Percentiles rank a stretch among this genome's conserved stretches.
Evolutionary conservation across 2,797 vertebrate species (phyloP).

Genomic region (Ara ararauna): DNA sequence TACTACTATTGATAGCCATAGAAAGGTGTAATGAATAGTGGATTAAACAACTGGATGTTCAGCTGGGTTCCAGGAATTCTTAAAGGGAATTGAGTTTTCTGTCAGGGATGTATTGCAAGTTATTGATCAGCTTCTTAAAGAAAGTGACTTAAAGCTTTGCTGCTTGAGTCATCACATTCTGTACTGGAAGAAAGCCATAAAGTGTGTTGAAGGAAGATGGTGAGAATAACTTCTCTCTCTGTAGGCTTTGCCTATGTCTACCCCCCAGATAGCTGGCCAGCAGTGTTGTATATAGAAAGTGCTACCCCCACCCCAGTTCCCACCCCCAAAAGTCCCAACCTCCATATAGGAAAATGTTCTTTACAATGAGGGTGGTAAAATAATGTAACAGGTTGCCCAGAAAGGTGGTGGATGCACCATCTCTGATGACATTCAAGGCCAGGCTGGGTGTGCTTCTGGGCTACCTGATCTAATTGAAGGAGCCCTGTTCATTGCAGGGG

Average conservation of each 20-base stretch:
- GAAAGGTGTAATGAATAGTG: neutral
- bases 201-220: neutral
- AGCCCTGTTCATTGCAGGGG: too few relatives aligned
- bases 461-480: too few relatives aligned
- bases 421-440: too few relatives aligned
- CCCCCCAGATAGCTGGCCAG: neutral
- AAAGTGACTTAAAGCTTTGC: neutral
- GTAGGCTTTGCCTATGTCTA: neutral
- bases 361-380: too few relatives aligned
- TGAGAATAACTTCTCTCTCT: neutral
- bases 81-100: neutral
- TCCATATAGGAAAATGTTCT: too few relatives aligned
- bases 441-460: too few relatives aligned
- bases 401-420: too few relatives aligned
- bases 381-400: too few relatives aligned
- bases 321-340: too few relatives aligned
- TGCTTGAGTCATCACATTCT: neutral
- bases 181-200: neutral
- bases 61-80: neutral
- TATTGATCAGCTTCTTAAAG: neutral
- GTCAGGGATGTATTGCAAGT: neutral
- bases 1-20: neutral
- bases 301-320: too few relatives aligned
- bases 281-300: too few relatives aligned
- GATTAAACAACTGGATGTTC: neutral